Base-by-base conservation (phyloP, 2,797 vertebrate species). In the Galagoides demidoff region DNA sequence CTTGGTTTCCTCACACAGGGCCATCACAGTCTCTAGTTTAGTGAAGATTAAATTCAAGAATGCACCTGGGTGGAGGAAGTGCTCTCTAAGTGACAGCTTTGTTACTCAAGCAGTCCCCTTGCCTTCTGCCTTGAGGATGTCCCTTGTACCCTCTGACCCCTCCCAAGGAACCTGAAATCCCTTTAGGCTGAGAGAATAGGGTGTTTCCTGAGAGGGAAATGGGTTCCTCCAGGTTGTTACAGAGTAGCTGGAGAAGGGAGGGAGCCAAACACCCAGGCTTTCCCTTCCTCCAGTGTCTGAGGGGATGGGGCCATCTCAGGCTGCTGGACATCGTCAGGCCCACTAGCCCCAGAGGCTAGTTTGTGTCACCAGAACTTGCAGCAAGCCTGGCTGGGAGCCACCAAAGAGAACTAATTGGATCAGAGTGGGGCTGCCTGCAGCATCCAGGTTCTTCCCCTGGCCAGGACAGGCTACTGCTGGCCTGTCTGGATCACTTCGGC, bases 361-460 rank as follows among this genome's bases (percentile, higher is more conserved):
- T 71, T 17, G 31, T 13, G 20, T n/a, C 63, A 55, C 66, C 10
- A 86, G 43, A 55, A 66, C 55, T 61, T 57, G 45, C 68, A 37
- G 77, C 64, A 7, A 14, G 25, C 27, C 25, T 71, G 73, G 16
- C 31, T 34, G 2, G 55, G 16, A 1, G 1, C 86, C 61, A 52
- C 1, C 13, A 34, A 45, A 76, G 61, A 83, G 23, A 7, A 22
- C 1, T 2, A 4, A 14, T 0, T 34, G 52, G 37, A 17, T 79
- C 27, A 70, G 29, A 19, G 70, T 45, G 0, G 14, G 29, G 23
- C 55, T 92, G 3, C 22, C 76, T 34, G 31, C 11, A 0, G 0
- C 7, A 7, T 29, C 29, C n/a, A 55, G 25, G 74, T 17, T 88
- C 9, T 34, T 34, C 14, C 34, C 6, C 31, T 76, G 92, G 77